These are phyloP conservation scores for Gracilinanus agilis DNA, from an alignment of 2,113 vertebrate species.

Conservation along the genomic window DNA sequence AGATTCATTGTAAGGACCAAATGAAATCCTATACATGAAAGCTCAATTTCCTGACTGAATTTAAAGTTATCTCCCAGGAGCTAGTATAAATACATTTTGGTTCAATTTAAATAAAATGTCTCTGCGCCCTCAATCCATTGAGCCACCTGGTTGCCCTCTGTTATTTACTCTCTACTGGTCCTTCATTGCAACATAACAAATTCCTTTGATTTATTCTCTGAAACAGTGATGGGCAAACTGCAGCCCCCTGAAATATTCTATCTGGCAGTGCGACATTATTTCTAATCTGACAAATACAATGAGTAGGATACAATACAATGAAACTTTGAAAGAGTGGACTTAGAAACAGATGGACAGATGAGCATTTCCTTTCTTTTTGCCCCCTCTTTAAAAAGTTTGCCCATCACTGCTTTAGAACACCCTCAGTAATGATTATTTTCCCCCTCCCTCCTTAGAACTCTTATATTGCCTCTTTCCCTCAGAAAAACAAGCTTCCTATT, in stretches of 20 bases:
- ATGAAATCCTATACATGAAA: neutral
- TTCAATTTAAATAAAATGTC: neutral
- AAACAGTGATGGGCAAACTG: no score
- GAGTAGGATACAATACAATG: no score
- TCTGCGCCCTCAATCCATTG: no score
- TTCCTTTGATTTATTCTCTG: neutral
- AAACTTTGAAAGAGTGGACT: no score
- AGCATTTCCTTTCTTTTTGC: no score
- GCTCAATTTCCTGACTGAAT: neutral
- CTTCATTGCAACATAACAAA: neutral
- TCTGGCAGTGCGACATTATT: no score
- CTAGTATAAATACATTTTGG: neutral
- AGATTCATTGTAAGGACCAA: neutral
- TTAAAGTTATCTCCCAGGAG: neutral
- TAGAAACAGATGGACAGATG: no score
- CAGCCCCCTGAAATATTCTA: no score
- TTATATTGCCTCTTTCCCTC: neutral
- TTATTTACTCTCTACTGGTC: neutral
- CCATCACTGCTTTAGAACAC: no score
- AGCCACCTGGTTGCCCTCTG: no score
- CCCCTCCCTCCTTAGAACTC: neutral
- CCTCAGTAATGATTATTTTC: neutral
- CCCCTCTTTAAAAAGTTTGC: no score
- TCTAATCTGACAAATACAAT: no score
- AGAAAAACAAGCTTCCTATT: neutral